Conservation (phyloP, 2,888 invertebrate genomes). For the Oxyteleia sp. region DNA sequence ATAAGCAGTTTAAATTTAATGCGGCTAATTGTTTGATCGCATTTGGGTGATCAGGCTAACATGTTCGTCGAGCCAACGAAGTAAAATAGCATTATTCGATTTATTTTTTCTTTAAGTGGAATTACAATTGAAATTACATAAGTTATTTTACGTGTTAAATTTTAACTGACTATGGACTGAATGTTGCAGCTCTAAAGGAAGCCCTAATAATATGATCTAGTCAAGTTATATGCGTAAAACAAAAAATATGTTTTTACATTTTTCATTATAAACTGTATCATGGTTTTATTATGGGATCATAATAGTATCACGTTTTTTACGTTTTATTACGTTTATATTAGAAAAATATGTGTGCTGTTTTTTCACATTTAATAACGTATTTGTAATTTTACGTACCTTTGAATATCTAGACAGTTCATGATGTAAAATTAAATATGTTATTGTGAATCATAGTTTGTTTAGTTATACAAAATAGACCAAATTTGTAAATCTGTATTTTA, state of each 20-base stretch:
- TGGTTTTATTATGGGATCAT: conserved; percentile 17
- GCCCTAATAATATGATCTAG: conserved; percentile 70
- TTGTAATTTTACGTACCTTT: conserved; percentile 45
- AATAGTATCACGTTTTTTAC: background rate
- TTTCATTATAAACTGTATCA: conserved; percentile 55
- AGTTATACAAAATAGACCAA: conserved; percentile 68
- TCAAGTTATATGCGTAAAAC: conserved; percentile 61
- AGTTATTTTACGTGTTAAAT: conserved; percentile 44
- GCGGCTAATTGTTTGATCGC: conserved; percentile 10
- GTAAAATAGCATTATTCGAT: conserved; percentile 7
- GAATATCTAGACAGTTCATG: conserved; percentile 39
- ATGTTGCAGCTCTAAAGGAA: conserved; percentile 65
- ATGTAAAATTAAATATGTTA: conserved; percentile 63
- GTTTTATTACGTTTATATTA: conserved; percentile 8
- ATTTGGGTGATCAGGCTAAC: too few relatives aligned
- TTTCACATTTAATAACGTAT: conserved; percentile 22
- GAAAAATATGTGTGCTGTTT: conserved; percentile 13
- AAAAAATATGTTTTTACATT: conserved; percentile 55
- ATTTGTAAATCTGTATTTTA: conserved; percentile 73
- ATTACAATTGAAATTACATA: too few relatives aligned
- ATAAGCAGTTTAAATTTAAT: conserved; percentile 59
- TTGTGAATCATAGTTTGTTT: conserved; percentile 67
- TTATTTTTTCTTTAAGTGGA: conserved; percentile 1
- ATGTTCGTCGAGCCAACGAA: conserved; percentile 52
- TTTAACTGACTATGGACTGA: conserved; percentile 61